Evolutionary conservation across 1,140 invertebrate genomes (phyloP).

Genomic region (Xylocopa sonorina): DNA sequence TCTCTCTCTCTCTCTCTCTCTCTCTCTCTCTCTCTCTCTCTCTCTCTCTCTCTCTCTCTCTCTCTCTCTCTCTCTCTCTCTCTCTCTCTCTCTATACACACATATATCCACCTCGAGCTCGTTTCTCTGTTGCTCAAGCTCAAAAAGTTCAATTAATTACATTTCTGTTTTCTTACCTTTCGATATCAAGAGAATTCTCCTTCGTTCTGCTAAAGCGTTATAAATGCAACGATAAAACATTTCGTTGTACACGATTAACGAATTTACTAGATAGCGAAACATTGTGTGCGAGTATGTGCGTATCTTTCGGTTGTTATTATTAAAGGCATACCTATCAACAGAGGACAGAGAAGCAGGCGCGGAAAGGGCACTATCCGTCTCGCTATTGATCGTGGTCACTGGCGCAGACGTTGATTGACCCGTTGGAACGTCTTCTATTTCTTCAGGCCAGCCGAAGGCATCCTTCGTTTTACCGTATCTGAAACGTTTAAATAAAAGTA

Average conservation of each 20-base stretch:
- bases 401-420: slow-evolving; percentile 82
- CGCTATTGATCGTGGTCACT: slow-evolving; percentile 73
- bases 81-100: no score
- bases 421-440: slow-evolving; percentile 91
- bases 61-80: no score
- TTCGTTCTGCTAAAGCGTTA: slow-evolving; percentile 76
- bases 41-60: no score
- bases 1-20: no score
- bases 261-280: not conserved
- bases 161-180: slow-evolving; percentile 75
- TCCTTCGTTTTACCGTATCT: slow-evolving; percentile 97
- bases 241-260: slow-evolving; percentile 13
- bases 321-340: slow-evolving; percentile 82
- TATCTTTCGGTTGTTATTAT: not conserved
- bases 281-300: not conserved
- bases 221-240: slow-evolving; percentile 70
- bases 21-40: no score
- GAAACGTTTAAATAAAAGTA: slow-evolving; percentile 16
- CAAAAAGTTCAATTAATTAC: not conserved
- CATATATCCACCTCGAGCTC: not conserved
- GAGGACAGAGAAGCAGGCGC: slow-evolving; percentile 80
- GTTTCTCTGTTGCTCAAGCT: not conserved
- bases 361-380: slow-evolving; percentile 77
- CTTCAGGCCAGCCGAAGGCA: slow-evolving; percentile 98
- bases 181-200: slow-evolving; percentile 77